Evolutionary conservation across 2,888 invertebrate genomes (phyloP).

Genomic region (Lymantria dispar): DNA sequence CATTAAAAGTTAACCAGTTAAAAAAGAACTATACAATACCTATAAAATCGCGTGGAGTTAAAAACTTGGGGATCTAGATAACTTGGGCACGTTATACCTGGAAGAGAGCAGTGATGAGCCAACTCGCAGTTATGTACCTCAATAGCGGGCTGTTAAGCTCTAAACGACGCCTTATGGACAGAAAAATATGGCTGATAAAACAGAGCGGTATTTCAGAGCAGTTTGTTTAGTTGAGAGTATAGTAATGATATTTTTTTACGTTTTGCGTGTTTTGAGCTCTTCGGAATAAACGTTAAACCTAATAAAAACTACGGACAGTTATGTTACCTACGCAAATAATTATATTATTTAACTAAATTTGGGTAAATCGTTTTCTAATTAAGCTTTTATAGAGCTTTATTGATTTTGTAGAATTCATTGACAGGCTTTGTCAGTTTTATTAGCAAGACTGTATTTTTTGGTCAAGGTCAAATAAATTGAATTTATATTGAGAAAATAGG

Average conservation of each 20-base stretch:
- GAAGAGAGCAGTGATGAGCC: slow-evolving; percentile 64
- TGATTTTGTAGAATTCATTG: too few relatives aligned
- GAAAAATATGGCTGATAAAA: slow-evolving; percentile 53
- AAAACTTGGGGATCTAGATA: slow-evolving; percentile 38
- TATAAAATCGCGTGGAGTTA: slow-evolving; percentile 28
- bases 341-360: too few relatives aligned
- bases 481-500: too few relatives aligned
- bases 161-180: slow-evolving; percentile 54
- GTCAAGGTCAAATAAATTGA: too few relatives aligned
- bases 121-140: slow-evolving; percentile 63
- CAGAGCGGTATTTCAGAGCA: slow-evolving; percentile 29
- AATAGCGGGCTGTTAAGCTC: slow-evolving; percentile 66
- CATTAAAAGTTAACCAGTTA: slow-evolving; percentile 50
- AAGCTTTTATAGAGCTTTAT: too few relatives aligned
- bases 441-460: too few relatives aligned
- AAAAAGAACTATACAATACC: slow-evolving; percentile 40
- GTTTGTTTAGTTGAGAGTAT: slow-evolving; percentile 30
- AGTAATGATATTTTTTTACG: slow-evolving; percentile 2
- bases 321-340: too few relatives aligned
- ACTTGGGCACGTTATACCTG: slow-evolving; percentile 58
- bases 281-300: too few relatives aligned
- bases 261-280: too few relatives aligned
- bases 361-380: too few relatives aligned
- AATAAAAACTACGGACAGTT: too few relatives aligned
- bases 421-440: too few relatives aligned